These are phyloP conservation scores for Anseranas semipalmata DNA, from an alignment of 2,113 vertebrate species.

Conservation along the genomic window DNA sequence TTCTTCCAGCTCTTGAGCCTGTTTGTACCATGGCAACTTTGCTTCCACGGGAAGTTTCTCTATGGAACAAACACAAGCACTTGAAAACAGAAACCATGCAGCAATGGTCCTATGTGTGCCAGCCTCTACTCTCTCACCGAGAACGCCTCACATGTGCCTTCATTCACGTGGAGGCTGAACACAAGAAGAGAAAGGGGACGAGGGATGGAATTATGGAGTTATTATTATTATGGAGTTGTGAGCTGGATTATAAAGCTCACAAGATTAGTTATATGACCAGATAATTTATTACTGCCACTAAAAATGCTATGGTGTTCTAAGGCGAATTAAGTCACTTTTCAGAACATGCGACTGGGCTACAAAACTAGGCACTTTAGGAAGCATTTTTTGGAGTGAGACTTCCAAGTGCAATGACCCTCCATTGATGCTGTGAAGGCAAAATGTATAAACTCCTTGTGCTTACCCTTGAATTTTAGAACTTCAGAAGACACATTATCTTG, in stretches of 20 bases:
- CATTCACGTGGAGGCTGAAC: neutral
- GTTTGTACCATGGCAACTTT: slow-evolving; percentile 94
- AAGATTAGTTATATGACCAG: neutral
- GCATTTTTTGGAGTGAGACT: neutral
- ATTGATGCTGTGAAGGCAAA: neutral
- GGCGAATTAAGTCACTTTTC: neutral
- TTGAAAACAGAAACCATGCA: neutral
- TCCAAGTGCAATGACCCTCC: neutral
- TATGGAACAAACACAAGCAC: slow-evolving; percentile 55
- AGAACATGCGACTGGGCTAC: neutral
- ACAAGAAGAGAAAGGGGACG: neutral
- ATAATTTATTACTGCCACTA: neutral
- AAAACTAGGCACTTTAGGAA: neutral
- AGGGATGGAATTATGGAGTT: neutral
- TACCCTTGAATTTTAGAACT: neutral
- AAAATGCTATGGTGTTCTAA: neutral
- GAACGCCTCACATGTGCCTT: fast-evolving
- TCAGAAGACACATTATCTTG: neutral
- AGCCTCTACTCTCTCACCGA: neutral
- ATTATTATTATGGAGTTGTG: neutral
- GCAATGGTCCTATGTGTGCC: fast-evolving
- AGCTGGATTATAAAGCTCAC: fast-evolving
- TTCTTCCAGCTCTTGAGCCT: slow-evolving; percentile 94
- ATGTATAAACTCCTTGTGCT: neutral
- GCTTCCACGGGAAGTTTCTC: slow-evolving; percentile 93